Evolutionary conservation across 2,797 vertebrate genomes (phyloP), one percentile per base, ranked within the genome.

Genomic region (Sebastes variabilis): DNA sequence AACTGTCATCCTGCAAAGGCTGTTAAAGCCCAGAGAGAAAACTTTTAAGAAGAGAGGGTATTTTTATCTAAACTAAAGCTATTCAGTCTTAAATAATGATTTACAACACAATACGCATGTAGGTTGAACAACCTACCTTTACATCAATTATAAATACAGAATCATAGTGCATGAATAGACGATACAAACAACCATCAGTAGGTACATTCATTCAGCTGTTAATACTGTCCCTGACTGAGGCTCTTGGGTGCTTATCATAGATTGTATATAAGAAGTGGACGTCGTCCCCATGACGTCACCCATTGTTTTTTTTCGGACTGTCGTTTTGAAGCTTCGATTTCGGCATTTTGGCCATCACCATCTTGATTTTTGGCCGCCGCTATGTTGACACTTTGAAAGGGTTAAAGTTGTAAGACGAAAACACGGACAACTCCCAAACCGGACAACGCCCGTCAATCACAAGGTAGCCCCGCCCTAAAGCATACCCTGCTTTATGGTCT

Each of bases 401-500:
- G 42, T 46, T 46, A 46, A 46, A 46, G 42, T 18, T 46, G 16
- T 46, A 8, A 46, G 3, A 46, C 16, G 1, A 46, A 46, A 46
- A 46, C 42, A 46, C 7, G 16, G 42, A 46, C 42, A 46, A 46
- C 42, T 46, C 42, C 16, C 42, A 0, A 0, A 46, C 38, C 16
- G 16, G 42, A 46, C 42, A 46, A 46, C 16, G 16, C 42, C 42
- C 0, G 42, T 46, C 42, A 46, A 46, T 46, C 6, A 46, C 42
- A 0, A 46, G 16, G 7, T 46, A 18, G 42, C 14, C 16, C 0
- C 42, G 16, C 42, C 42, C 0, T 46, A 1, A 46, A 46, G 3
- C 16, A 46, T 46, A 0, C 16, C 0, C 6, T 46, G 42, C 3
- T 46, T 46, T 46, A 46, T 46, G 6, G 6, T 46, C 16, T 1